Evolutionary conservation across 2,888 invertebrate genomes (phyloP), one percentile per base, ranked within the genome.

Genomic region (Lasioglossum lativentre): DNA sequence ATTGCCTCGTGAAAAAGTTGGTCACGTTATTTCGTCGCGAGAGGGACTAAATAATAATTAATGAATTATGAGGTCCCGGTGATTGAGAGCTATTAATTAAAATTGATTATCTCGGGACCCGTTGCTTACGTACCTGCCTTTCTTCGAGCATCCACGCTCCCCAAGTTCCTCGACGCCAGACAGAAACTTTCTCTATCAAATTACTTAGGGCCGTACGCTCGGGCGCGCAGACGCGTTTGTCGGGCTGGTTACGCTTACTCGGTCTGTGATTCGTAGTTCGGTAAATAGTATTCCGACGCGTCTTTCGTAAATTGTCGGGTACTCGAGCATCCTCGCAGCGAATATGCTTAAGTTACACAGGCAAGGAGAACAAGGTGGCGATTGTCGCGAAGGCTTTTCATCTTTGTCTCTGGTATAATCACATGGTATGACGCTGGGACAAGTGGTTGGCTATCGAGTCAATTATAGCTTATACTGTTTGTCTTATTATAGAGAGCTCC

Each of bases 161-260:
- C 19, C 23, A 19, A 73, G 73, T 73, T 47, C 56, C 19, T 5
- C 19, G 38, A 63, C 27, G 72, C 12, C 42, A 38, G 42, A n/a
- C 12, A 16, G 40, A 74, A 80, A 80, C 74, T 80, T 75, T 38
- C 40, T 30, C 66, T 52, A 80, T 80, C 80, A 42, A 75, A 80
- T 74, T 80, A 80, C 74, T 80, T 52, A 52, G 40, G 10, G 23
- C 16, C 30, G 19, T 6, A 16, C 12, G 12, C 30, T 63, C n/a
- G 42, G 19, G 45, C 16, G 16, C 27, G 16, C 30, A 27, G 19
- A 14, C 42, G 78, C 30, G n/a, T 78, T 63, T n/a, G 8, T 19
- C 34, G 23, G 27, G 2, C 23, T 23, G 63, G 63, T 63, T 72
- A 40, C 45, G 8, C 16, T 34, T 42, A 34, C 38, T 27, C 40